Evolutionary conservation across 2,797 vertebrate species (phyloP).

Genomic region (Delichon dasypus): DNA sequence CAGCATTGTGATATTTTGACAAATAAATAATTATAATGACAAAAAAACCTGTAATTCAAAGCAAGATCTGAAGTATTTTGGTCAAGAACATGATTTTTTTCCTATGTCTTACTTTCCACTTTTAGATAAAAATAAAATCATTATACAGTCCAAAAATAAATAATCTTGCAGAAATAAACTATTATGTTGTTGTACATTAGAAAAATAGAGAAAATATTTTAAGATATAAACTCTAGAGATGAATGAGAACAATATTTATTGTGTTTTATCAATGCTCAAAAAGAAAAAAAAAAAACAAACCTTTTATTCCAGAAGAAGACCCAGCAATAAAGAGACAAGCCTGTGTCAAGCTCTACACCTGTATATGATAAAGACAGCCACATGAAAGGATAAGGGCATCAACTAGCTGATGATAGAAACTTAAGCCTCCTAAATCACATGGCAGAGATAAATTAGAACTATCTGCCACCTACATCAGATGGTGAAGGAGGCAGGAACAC

Average conservation of each 20-base stretch:
- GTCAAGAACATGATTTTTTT: neutral
- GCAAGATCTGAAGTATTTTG: neutral
- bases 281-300: too few species aligned
- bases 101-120: neutral
- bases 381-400: conserved; percentile 18
- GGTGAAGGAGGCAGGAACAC: conserved; percentile 48
- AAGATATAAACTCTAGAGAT: neutral
- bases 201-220: neutral
- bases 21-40: neutral
- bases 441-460: conserved; percentile 43
- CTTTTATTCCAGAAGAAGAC: neutral
- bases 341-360: neutral
- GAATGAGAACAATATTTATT: neutral
- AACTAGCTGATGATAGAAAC: conserved; percentile 43
- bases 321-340: neutral
- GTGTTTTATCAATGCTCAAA: neutral
- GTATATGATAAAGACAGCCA: neutral
- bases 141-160: neutral
- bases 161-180: neutral
- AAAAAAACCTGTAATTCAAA: neutral
- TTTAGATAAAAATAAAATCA: neutral
- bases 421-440: conserved; percentile 51
- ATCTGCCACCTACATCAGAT: conserved; percentile 48
- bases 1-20: neutral
- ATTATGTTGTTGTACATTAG: neutral